phyloP scores from a whole-genome alignment of 2,797 vertebrate species.

The Spinus olivaceus region DNA sequence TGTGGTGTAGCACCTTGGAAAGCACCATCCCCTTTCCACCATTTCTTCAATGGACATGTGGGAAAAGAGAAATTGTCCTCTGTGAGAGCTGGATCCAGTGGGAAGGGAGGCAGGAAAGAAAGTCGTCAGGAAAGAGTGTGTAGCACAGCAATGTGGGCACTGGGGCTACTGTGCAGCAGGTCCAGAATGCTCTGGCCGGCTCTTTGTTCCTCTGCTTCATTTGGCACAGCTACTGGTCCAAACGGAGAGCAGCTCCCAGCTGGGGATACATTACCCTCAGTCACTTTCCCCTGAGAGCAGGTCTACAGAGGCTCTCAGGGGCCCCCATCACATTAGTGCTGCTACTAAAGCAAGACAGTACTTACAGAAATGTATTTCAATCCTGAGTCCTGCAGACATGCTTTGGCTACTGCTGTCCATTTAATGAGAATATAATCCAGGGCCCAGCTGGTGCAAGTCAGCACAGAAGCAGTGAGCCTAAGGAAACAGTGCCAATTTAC shows the following conservation, averaged over 20 bases:
- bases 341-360: background rate
- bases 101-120: background rate
- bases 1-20: background rate
- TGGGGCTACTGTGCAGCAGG: background rate
- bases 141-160: background rate
- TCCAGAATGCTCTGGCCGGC: rapidly evolving
- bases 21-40: background rate
- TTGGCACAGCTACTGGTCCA: background rate
- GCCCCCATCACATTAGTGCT: background rate
- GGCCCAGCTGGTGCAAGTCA: constrained; percentile 17
- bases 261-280: background rate
- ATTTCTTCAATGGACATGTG: background rate
- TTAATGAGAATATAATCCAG: constrained; percentile 43
- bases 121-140: background rate
- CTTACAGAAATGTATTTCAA: constrained; percentile 15
- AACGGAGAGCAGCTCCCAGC: background rate
- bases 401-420: background rate
- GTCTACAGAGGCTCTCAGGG: background rate
- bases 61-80: background rate
- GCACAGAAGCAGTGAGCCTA: background rate
- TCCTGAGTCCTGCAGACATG: background rate
- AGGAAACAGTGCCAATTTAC: background rate
- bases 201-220: background rate
- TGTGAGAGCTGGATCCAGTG: background rate
- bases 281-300: background rate